phyloP scores from a whole-genome alignment of 2,113 vertebrate species.

The Psettodes erumei region DNA sequence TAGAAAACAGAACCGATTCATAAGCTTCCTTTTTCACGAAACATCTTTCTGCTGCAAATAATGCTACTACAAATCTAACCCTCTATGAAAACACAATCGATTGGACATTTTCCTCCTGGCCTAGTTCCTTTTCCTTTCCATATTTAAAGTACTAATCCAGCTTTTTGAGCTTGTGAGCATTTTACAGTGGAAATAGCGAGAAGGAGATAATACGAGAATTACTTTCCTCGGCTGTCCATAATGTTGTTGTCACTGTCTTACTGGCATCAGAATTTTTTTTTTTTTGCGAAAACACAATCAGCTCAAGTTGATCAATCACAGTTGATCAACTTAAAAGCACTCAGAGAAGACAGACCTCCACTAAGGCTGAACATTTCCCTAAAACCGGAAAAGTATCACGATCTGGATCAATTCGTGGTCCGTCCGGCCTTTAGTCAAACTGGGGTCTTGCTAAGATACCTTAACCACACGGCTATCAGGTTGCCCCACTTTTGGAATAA shows the following conservation, averaged over 20 bases:
- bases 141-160: constrained; percentile 29
- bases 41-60: constrained; percentile 31
- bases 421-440: too few species aligned
- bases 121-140: constrained; percentile 6
- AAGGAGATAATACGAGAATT: not conserved
- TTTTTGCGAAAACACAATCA: not conserved
- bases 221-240: not conserved
- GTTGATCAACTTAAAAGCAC: too few species aligned
- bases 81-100: constrained; percentile 26
- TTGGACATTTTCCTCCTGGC: constrained; percentile 25
- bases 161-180: too few species aligned
- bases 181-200: not conserved
- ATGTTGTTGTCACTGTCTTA: not conserved
- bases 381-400: too few species aligned
- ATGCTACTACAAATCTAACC: constrained; percentile 42
- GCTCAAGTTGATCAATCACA: not conserved
- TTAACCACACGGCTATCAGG: too few species aligned
- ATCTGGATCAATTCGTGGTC: too few species aligned
- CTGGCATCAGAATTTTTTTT: not conserved
- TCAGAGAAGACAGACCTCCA: too few species aligned
- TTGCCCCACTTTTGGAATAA: constrained; percentile 34
- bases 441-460: too few species aligned
- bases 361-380: too few species aligned
- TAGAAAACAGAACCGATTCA: constrained; percentile 51
- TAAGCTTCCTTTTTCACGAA: constrained; percentile 36